Evolutionary conservation across 2,888 invertebrate species (phyloP), one percentile per base, ranked within the genome.

Genomic region (Pristionchus exspectatus): DNA sequence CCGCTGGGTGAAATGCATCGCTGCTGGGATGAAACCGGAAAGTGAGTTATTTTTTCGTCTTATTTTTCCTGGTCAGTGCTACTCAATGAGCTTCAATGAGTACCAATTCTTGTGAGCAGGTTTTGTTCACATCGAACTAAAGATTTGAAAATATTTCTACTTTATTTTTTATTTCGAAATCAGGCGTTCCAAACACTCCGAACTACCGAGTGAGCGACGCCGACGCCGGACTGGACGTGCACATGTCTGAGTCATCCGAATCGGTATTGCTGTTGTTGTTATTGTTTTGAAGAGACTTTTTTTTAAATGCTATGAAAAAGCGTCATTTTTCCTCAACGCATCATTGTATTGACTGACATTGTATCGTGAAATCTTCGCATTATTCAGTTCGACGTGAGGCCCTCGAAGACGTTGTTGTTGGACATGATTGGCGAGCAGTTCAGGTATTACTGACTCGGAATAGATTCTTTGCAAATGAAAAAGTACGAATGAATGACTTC

Each of bases 1-100:
- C 33, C 84, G 84, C 10, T 85, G 16, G n/a, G 59, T 33, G 14
- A 85, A 59, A 59, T 85, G 84, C 10, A 12, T 85, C 5, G 84
- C 56, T 30, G 59, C 56, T 3, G 84, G 84, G 14, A 85, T 85
- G 84, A 30, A 85, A 27, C 44, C 44, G 59, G 84, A 59, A 44
- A 59, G 84, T 85, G 30, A 56, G 59, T 85, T n/a, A n/a, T n/a
- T n/a, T n/a, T n/a, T n/a, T n/a, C n/a, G n/a, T n/a, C n/a, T n/a
- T n/a, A n/a, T n/a, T n/a, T n/a, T n/a, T n/a, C n/a, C n/a, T n/a
- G n/a, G n/a, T n/a, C n/a, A n/a, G n/a, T n/a, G n/a, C n/a, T n/a
- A n/a, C n/a, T n/a, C n/a, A n/a, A n/a, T n/a, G n/a, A n/a, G n/a
- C n/a, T n/a, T n/a, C n/a, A n/a, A n/a, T n/a, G n/a, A n/a, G n/a